Evolutionary conservation across 2,797 vertebrate species (phyloP), one percentile per base, ranked within the genome.

Genomic region (Chrysocyon brachyurus): DNA sequence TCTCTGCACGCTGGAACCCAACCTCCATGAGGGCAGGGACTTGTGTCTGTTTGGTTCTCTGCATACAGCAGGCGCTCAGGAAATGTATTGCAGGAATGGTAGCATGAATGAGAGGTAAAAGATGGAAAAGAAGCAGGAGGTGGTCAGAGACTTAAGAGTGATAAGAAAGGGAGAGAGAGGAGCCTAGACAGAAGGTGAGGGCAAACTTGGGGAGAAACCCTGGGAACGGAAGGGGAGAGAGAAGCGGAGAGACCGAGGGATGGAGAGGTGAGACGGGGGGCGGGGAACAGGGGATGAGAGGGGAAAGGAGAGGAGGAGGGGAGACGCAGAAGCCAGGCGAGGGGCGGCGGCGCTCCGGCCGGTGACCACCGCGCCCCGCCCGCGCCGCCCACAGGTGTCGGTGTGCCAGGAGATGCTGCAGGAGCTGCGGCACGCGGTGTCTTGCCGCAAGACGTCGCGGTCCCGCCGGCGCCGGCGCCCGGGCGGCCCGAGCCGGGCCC

Each of bases 381-480:
- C 10, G 21, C 85, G 6, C 85, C 28, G 49, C 87, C 90, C 97
- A 10, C 98, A 99, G 99, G 99, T 99, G 40, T 99, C 99, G 0
- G 99, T 99, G 36, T 99, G 99, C 98, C 99, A 99, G 98, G 99
- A 99, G 99, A 99, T 99, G 99, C 95, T 99, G 96, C 99, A 99
- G 0, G 99, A 99, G 98, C 99, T 99, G 68, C 98, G 99, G 16
- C 99, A 99, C 15, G 99, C 99, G 0, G 99, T 99, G 72, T 99
- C 99, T 26, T 99, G 99, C 96, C 99, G 99, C 98, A 99, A 99
- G 98, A 99, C 98, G 21, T 99, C 99, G 2, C 99, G 99, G 10
- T 99, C 99, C 12, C 99, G 99, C 2, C 99, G 99, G 0, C 99
- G 99, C 72, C 64, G 99, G 94, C 81, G 99, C 98, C 97, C 99